These are phyloP conservation scores for Aplocera efformata DNA, from an alignment of 2,888 invertebrate genomes.

Conservation along the genomic window DNA sequence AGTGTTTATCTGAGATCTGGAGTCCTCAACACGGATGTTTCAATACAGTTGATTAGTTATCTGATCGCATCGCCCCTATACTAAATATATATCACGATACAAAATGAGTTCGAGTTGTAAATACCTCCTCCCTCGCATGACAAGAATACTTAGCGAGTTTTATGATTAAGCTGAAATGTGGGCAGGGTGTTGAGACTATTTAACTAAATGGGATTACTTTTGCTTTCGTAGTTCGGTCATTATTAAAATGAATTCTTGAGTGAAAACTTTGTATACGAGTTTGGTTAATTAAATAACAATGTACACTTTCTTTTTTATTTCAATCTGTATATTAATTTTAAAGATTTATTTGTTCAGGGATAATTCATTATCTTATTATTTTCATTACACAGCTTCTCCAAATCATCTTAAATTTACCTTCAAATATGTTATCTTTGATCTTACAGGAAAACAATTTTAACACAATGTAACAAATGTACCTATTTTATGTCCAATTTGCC, in stretches of 20 bases:
- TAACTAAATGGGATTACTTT: slow-evolving; percentile 28
- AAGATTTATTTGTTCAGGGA: too few relatives aligned
- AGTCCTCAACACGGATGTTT: slow-evolving; percentile 35
- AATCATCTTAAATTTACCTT: too few relatives aligned
- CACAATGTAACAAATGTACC: too few relatives aligned
- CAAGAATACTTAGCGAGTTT: slow-evolving; percentile 23
- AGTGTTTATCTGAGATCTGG: slow-evolving; percentile 6
- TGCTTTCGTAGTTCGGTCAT: slow-evolving; percentile 15
- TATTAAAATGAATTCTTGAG: slow-evolving; percentile 6
- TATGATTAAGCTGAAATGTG: slow-evolving; percentile 20
- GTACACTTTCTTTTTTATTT: too few relatives aligned
- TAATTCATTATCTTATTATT: too few relatives aligned
- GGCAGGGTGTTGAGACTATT: slow-evolving; percentile 20
- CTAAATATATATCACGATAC: slow-evolving; percentile 14
- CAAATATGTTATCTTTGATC: too few relatives aligned
- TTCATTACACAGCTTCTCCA: too few relatives aligned
- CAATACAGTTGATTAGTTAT: slow-evolving; percentile 39
- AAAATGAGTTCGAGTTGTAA: neutral
- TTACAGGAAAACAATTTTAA: too few relatives aligned
- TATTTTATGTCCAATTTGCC: slow-evolving; percentile 2
- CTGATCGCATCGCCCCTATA: slow-evolving; percentile 28
- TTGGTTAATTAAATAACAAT: too few relatives aligned
- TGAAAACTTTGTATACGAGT: too few relatives aligned
- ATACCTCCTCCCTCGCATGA: slow-evolving; percentile 18
- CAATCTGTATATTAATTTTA: too few relatives aligned